These are phyloP conservation scores for Tachypleus tridentatus DNA, from an alignment of 1,140 invertebrate species.

Conservation along the genomic window DNA sequence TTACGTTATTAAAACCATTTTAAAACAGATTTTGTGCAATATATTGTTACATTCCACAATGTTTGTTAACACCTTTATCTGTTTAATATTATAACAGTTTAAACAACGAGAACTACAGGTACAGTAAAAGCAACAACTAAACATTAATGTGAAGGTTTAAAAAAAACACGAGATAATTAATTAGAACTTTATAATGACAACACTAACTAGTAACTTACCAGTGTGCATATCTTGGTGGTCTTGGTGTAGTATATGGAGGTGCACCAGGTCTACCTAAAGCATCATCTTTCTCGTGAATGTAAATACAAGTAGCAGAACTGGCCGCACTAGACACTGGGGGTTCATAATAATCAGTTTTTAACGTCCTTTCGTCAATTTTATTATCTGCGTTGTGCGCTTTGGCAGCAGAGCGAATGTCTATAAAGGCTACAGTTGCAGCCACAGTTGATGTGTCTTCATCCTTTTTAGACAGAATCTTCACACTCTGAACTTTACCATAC, in stretches of 20 bases:
- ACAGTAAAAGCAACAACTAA: no score
- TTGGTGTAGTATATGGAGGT: constrained; percentile 9
- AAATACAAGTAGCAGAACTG: constrained; percentile 23
- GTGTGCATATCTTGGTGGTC: constrained; percentile 13
- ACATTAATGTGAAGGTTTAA: no score
- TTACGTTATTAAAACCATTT: no score
- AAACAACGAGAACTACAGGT: no score
- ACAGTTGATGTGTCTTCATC: constrained; percentile 29
- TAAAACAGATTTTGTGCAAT: no score
- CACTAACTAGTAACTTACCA: not conserved
- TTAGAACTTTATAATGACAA: no score
- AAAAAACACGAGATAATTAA: no score
- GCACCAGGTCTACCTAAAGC: constrained; percentile 16
- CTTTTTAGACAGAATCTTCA: constrained; percentile 61
- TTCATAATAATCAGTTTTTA: constrained; percentile 88
- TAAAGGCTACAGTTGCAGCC: constrained; percentile 81
- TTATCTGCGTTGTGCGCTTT: constrained; percentile 84
- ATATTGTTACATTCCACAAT: no score
- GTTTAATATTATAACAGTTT: no score
- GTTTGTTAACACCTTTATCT: no score
- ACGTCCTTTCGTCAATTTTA: constrained; percentile 63
- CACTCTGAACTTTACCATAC: constrained; percentile 92
- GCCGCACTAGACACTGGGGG: constrained; percentile 51
- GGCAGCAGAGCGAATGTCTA: constrained; percentile 90
- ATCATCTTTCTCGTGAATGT: constrained; percentile 26